A percentile compares a stretch with the other conserved stretches of the same genome.
phyloP scores from a whole-genome alignment of 30 jellyfish, hydroid and myxozoan genomes.

The Chrysaora quinquecirrha region DNA sequence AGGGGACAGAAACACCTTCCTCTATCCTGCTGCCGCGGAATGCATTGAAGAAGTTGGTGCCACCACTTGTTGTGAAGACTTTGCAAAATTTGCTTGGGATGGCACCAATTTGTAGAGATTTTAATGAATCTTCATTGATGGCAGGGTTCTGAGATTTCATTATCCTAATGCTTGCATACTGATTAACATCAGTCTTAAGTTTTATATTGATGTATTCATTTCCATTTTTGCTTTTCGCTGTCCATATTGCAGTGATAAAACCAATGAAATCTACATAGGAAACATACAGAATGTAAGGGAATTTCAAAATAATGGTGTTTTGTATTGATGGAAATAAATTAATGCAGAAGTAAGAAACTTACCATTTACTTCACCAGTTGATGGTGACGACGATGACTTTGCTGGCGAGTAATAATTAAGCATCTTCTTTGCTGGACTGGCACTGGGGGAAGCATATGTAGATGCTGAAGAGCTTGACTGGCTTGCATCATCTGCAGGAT shows the following conservation, averaged over 20 bases:
- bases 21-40: slow-evolving; percentile 42
- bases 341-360: too few species aligned
- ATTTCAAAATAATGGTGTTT: too few species aligned
- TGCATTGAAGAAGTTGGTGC: slow-evolving; percentile 12
- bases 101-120: not conserved
- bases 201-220: slow-evolving; percentile 20
- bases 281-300: too few species aligned
- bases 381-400: not conserved
- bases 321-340: too few species aligned
- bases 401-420: not conserved
- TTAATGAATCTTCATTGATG: slow-evolving; percentile 9
- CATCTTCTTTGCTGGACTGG: not conserved
- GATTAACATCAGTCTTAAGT: not conserved
- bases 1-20: slow-evolving; percentile 14
- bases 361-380: not conserved
- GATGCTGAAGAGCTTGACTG: too few species aligned
- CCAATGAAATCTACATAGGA: slow-evolving; percentile 37
- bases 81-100: slow-evolving; percentile 18
- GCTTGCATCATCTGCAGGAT: too few species aligned
- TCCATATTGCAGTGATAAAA: slow-evolving; percentile 19
- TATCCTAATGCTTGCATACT: not conserved
- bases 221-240: slow-evolving; percentile 34
- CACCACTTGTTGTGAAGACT: slow-evolving; percentile 14
- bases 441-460: too few species aligned
- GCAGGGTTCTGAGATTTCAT: slow-evolving; percentile 42